phyloP scores from a whole-genome alignment of 2,888 invertebrate genomes.

The Epirrhoe alternata region DNA sequence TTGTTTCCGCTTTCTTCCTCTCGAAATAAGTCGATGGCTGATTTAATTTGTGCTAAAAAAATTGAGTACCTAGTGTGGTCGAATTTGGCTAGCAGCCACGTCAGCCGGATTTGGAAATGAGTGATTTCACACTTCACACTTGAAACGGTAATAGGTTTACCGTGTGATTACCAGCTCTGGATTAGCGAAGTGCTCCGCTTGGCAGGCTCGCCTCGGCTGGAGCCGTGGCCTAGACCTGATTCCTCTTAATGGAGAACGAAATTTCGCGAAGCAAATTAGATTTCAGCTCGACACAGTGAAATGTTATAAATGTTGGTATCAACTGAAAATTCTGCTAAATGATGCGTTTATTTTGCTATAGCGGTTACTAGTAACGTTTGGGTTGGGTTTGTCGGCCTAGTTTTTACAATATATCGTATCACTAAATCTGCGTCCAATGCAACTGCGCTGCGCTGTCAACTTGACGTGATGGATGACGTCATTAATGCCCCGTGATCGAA shows the following conservation, averaged over 20 bases:
- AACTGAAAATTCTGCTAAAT: slow-evolving; percentile 15
- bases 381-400: slow-evolving; percentile 29
- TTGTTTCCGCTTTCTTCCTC: slow-evolving; percentile 54
- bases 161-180: slow-evolving; percentile 67
- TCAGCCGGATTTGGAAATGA: slow-evolving; percentile 51
- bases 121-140: slow-evolving; percentile 68
- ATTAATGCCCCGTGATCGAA: slow-evolving; percentile 67
- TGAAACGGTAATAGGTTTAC: slow-evolving; percentile 64
- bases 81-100: slow-evolving; percentile 47
- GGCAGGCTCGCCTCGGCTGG: slow-evolving; percentile 49
- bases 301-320: slow-evolving; percentile 16
- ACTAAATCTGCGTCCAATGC: slow-evolving; percentile 62
- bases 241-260: slow-evolving; percentile 26
- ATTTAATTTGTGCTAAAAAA: slow-evolving; percentile 51
- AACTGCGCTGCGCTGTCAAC: slow-evolving; percentile 68
- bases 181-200: slow-evolving; percentile 51
- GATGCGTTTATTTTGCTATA: slow-evolving; percentile 15
- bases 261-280: slow-evolving; percentile 21
- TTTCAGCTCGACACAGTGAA: slow-evolving; percentile 3
- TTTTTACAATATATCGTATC: slow-evolving; percentile 41
- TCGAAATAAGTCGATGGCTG: slow-evolving; percentile 49
- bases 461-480: slow-evolving; percentile 76
- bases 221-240: slow-evolving; percentile 44
- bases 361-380: slow-evolving; percentile 31
- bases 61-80: slow-evolving; percentile 43